These are phyloP conservation scores for Numenius arquata DNA, from an alignment of 2,113 vertebrate genomes.

Conservation along the genomic window DNA sequence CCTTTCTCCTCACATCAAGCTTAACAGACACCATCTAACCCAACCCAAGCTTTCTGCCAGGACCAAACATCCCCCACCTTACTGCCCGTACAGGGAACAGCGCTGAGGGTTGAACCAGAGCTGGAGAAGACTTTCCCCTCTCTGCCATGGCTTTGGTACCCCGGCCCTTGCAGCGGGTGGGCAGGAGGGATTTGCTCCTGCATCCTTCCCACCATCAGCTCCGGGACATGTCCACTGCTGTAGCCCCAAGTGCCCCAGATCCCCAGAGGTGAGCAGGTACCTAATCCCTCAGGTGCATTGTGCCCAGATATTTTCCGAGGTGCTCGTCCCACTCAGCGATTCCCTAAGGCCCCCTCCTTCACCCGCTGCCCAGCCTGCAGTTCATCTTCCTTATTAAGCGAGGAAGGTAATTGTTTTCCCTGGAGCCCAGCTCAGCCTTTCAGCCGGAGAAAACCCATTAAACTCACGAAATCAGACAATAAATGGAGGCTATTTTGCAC, in stretches of 20 bases:
- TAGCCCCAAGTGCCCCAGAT: too few relatives aligned
- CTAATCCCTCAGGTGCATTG: accelerated
- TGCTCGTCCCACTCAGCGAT: not conserved
- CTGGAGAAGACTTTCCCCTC: not conserved
- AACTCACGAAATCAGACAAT: not conserved
- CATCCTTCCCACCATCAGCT: not conserved
- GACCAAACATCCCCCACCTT: accelerated
- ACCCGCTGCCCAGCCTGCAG: not conserved
- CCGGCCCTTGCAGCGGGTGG: not conserved
- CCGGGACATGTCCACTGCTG: accelerated
- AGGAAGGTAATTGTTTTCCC: not conserved
- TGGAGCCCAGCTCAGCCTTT: not conserved
- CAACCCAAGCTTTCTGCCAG: not conserved
- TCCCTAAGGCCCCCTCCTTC: not conserved
- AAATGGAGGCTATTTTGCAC: not conserved
- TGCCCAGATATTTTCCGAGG: not conserved
- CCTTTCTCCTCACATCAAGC: accelerated
- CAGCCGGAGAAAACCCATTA: not conserved
- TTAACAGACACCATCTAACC: not conserved
- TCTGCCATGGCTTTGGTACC: not conserved
- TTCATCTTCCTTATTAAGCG: not conserved
- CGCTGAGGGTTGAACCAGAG: accelerated
- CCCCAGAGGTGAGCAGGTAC: not conserved
- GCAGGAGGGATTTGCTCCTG: not conserved
- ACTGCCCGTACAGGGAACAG: not conserved